Conservation (phyloP, 2,888 invertebrate species). For the Agrotis exclamationis region DNA sequence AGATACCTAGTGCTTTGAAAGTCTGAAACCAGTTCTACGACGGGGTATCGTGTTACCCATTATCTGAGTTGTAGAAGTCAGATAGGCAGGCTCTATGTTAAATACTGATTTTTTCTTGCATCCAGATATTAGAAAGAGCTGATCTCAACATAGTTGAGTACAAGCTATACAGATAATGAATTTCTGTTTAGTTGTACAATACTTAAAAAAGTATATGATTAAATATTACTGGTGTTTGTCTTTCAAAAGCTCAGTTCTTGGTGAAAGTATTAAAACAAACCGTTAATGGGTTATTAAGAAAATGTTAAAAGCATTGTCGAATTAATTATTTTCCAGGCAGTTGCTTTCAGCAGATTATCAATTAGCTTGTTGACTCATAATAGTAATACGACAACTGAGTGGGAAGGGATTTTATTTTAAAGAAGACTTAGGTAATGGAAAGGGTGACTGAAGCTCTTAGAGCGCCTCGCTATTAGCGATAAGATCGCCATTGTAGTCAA, state of each 20-base stretch:
- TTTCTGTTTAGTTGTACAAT: not conserved
- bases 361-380: slow-evolving; percentile 61
- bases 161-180: no score
- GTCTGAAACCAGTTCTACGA: no score
- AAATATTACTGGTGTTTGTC: not conserved
- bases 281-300: slow-evolving; percentile 55
- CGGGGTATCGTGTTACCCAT: no score
- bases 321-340: slow-evolving; percentile 70
- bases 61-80: no score
- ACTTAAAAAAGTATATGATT: not conserved
- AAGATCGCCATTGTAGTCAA: no score
- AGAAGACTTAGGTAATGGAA: not conserved
- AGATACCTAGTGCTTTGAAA: no score
- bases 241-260: slow-evolving; percentile 19
- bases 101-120: no score
- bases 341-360: slow-evolving; percentile 61
- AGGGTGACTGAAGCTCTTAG: not conserved
- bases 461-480: not conserved
- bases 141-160: no score
- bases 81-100: no score
- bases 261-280: slow-evolving; percentile 38
- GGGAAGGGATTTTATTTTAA: slow-evolving; percentile 17
- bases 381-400: slow-evolving; percentile 55
- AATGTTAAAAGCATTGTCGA: slow-evolving; percentile 70
- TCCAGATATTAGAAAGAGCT: no score